Evolutionary conservation across 2,113 vertebrate species (phyloP), one percentile per base, ranked within the genome.

Genomic region (Hypanus sabinus): DNA sequence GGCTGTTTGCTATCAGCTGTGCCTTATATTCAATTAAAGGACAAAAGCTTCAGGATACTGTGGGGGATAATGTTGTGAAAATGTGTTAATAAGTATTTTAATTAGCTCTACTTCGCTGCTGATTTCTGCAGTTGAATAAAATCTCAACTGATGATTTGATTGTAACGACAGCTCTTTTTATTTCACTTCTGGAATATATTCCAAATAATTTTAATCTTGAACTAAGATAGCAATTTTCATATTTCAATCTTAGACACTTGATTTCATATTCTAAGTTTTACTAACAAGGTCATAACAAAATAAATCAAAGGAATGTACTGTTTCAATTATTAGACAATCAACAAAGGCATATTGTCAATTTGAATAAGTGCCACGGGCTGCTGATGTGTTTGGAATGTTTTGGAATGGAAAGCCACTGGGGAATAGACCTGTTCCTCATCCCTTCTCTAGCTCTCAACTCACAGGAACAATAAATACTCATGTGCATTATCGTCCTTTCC

Each of bases 31-130:
- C 60, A 90, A 90, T 90, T 62, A 88, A 2, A 88, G 33, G 16
- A n/a, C 27, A 62, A 60, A 60, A 88, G 14, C 60, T 88, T 65
- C 81, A 65, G 60, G 60, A 88, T 20, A 33, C 60, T 33, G 60
- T 90, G 60, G 85, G 18, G 60, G 62, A 68, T 20, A 65, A 16
- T 65, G 10, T 33, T 88, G 33, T 90, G 60, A 60, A 90, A 90
- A 90, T 65, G 60, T 90, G 60, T 68, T 90, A 90, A 36, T 90
- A 62, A 62, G 57, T 88, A 30, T 30, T 88, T n/a, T 88, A 90
- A 65, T 90, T 65, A 90, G 60, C n/a, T 90, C 30, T 90, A 68
- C 65, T 90, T 90, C 65, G 65, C 27, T n/a, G 30, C 30, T 65
- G 85, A 90, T 33, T 65, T 33, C 85, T 65, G 60, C 83, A 9